phyloP scores from a whole-genome alignment of 2,888 invertebrate species.

The Encarsia formosa region DNA sequence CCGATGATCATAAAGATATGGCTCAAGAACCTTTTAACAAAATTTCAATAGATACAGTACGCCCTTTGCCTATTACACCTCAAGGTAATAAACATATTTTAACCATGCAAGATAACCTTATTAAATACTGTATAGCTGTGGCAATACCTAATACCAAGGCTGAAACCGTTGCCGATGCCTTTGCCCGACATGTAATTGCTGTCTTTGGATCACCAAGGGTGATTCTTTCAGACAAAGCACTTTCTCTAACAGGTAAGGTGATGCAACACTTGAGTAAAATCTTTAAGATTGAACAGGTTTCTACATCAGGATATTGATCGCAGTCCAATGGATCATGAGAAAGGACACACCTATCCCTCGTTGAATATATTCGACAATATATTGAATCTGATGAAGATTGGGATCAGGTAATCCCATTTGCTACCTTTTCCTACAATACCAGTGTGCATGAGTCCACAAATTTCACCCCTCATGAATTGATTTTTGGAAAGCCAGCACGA shows the following conservation, averaged over 20 bases:
- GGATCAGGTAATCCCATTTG: background rate
- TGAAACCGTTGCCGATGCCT: slow-evolving; percentile 1
- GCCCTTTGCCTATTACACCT: slow-evolving; percentile 9
- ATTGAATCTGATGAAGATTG: background rate
- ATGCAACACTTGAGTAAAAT: no score
- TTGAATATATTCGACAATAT: no score
- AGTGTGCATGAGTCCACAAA: background rate
- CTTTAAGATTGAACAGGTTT: background rate
- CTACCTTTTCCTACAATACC: background rate
- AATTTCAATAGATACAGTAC: slow-evolving; percentile 20
- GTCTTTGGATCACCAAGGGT: background rate
- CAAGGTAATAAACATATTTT: slow-evolving; percentile 21
- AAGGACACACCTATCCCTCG: no score
- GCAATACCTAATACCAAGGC: background rate
- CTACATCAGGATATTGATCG: background rate
- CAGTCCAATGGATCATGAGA: background rate
- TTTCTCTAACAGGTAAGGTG: no score
- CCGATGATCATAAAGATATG: slow-evolving; percentile 28
- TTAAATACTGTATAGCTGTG: slow-evolving; percentile 8
- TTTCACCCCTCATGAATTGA: background rate
- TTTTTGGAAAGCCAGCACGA: no score
- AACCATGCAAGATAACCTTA: no score
- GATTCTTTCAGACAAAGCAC: slow-evolving; percentile 8
- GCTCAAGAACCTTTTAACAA: slow-evolving; percentile 25
- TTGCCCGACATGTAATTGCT: background rate